A percentile compares a stretch with the other conserved stretches of the same genome.
Conservation (phyloP, 1,140 invertebrate species). For the Homalodisca vitripennis region DNA sequence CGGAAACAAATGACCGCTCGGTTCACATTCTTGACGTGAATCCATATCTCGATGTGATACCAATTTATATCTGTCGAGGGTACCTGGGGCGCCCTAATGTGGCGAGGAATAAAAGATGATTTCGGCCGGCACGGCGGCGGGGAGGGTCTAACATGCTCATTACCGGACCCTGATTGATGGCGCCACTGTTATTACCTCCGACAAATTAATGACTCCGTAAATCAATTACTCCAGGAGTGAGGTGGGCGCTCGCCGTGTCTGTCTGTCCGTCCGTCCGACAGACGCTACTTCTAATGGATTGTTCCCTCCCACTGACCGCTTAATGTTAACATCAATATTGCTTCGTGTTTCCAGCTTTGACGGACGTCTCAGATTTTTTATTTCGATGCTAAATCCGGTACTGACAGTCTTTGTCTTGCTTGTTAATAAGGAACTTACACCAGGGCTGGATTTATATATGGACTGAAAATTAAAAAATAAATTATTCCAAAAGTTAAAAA, state of each 20-base stretch:
- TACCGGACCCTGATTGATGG: slow-evolving; percentile 1
- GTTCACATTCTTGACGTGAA: slow-evolving; percentile 4
- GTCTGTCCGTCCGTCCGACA: no score
- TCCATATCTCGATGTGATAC: slow-evolving; percentile 14
- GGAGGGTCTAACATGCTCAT: slow-evolving; percentile 18
- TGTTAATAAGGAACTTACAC: no score
- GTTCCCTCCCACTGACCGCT: no score
- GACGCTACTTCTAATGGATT: slow-evolving; percentile 15
- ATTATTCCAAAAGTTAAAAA: no score
- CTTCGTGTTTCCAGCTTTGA: no score
- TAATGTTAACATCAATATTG: no score
- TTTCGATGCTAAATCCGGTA: no score
- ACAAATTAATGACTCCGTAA: slow-evolving; percentile 24
- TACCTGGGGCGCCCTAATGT: slow-evolving; percentile 1
- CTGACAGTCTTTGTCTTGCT: no score
- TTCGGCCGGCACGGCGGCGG: neutral
- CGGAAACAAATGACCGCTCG: slow-evolving; percentile 8
- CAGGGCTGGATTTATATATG: no score
- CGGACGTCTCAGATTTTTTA: no score
- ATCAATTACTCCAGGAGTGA: slow-evolving; percentile 7
- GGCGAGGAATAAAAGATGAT: slow-evolving; percentile 13
- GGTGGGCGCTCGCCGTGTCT: neutral
- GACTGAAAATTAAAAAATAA: no score
- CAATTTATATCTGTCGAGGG: slow-evolving; percentile 22
- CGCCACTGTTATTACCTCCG: slow-evolving; percentile 10